These are phyloP conservation scores for Hesperia comma DNA, from an alignment of 2,888 invertebrate genomes.

Conservation along the genomic window DNA sequence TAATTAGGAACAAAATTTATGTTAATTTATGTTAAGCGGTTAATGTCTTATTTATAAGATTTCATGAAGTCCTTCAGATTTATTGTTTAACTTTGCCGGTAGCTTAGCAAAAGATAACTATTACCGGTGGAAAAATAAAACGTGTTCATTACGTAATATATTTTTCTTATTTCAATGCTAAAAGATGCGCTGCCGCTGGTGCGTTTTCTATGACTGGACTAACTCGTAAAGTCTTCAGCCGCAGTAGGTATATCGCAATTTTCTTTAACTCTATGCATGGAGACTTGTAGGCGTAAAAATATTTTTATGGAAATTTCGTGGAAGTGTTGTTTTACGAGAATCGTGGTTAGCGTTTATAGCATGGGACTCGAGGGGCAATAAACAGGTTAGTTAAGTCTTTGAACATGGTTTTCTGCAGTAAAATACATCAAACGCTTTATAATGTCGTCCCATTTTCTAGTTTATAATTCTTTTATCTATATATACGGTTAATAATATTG, in stretches of 20 bases:
- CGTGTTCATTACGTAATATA: too few relatives aligned
- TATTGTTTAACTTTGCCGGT: too few relatives aligned
- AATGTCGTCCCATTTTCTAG: neutral
- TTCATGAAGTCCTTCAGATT: too few relatives aligned
- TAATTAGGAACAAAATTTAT: too few relatives aligned
- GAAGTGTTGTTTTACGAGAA: conserved; percentile 1
- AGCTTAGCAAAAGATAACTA: too few relatives aligned
- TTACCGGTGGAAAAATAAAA: too few relatives aligned
- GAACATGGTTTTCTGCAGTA: conserved; percentile 8
- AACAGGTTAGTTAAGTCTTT: conserved; percentile 6
- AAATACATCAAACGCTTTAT: conserved; percentile 6
- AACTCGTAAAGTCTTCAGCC: too few relatives aligned
- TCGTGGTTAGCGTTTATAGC: neutral
- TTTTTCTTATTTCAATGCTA: too few relatives aligned
- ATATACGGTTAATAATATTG: neutral
- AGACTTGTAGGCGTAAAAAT: neutral
- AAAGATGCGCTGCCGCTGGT: too few relatives aligned
- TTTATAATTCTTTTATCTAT: neutral
- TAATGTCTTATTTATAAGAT: too few relatives aligned
- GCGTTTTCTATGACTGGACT: too few relatives aligned
- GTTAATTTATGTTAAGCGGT: too few relatives aligned
- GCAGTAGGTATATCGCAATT: neutral
- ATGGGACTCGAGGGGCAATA: neutral
- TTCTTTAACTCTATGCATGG: neutral
- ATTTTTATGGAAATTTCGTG: conserved; percentile 1